Conservation (phyloP, 1,140 invertebrate species). For the Caenorhabditis remanei region DNA sequence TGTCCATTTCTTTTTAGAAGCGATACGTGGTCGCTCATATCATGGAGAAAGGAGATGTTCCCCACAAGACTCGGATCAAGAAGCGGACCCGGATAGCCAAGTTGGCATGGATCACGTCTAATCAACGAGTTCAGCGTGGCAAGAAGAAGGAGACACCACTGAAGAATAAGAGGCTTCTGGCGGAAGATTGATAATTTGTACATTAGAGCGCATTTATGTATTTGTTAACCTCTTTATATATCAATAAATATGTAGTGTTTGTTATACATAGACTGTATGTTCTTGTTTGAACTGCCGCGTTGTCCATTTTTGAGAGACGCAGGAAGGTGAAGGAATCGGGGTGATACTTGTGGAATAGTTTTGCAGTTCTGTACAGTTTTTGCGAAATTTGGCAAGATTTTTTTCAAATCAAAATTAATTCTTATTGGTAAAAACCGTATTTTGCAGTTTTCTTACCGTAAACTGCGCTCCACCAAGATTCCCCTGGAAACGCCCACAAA, state of each 20-base stretch:
- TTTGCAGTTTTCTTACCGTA: neutral
- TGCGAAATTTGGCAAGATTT: too few species aligned
- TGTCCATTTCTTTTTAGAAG: slow-evolving; percentile 52
- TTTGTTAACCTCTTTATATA: neutral
- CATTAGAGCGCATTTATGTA: neutral
- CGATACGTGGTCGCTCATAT: slow-evolving; percentile 59
- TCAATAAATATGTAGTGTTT: slow-evolving; percentile 7
- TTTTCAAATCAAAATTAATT: too few species aligned
- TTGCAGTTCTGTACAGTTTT: too few species aligned
- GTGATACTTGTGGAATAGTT: neutral
- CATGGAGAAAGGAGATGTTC: slow-evolving; percentile 62
- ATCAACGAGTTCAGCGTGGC: neutral
- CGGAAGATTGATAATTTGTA: neutral
- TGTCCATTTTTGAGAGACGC: slow-evolving; percentile 10
- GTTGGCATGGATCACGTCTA: slow-evolving; percentile 58
- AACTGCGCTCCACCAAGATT: too few species aligned
- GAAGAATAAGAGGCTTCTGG: neutral
- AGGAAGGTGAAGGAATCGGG: neutral
- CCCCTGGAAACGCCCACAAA: too few species aligned
- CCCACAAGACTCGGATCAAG: slow-evolving; percentile 45
- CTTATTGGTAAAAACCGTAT: too few species aligned
- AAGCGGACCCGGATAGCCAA: slow-evolving; percentile 36
- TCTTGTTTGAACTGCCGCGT: slow-evolving; percentile 11
- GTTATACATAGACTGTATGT: neutral
- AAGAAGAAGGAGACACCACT: neutral